Evolutionary conservation across 2,888 invertebrate species (phyloP).

Genomic region (Drosophila antonietae): DNA sequence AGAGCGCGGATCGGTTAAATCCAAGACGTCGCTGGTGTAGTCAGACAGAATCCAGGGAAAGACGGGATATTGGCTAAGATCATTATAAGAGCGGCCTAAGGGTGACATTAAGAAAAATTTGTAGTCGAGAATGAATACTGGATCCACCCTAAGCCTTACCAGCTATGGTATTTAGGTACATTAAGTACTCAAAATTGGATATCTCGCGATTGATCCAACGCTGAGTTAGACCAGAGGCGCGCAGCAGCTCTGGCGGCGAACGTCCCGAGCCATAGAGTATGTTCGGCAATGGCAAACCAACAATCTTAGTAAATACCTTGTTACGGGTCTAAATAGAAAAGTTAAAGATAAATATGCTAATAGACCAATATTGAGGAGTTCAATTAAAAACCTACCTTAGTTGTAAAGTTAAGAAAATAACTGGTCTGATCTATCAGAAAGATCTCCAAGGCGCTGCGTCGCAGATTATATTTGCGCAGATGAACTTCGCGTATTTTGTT

Average conservation of each 20-base stretch:
- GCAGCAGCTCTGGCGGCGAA: slow-evolving; percentile 87
- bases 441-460: slow-evolving; percentile 88
- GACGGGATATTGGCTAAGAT: slow-evolving; percentile 91
- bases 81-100: slow-evolving; percentile 90
- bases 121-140: not conserved
- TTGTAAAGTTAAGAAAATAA: slow-evolving; percentile 88
- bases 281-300: slow-evolving; percentile 87
- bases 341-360: not conserved
- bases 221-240: slow-evolving; percentile 87
- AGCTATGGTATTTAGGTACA: slow-evolving; percentile 91
- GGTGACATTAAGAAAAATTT: too few relatives aligned
- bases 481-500: slow-evolving; percentile 87
- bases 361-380: too few relatives aligned
- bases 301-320: slow-evolving; percentile 87
- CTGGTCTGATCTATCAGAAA: slow-evolving; percentile 88
- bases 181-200: slow-evolving; percentile 90
- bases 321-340: slow-evolving; percentile 86
- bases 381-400: slow-evolving; percentile 84
- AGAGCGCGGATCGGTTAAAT: slow-evolving; percentile 87
- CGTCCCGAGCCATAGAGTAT: slow-evolving; percentile 87
- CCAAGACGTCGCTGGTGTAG: slow-evolving; percentile 89
- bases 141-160: slow-evolving; percentile 53
- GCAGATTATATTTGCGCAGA: slow-evolving; percentile 87
- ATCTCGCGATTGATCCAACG: slow-evolving; percentile 89
- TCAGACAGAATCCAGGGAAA: slow-evolving; percentile 93